phyloP scores from a whole-genome alignment of 2,888 invertebrate species.

The Thyatira batis region DNA sequence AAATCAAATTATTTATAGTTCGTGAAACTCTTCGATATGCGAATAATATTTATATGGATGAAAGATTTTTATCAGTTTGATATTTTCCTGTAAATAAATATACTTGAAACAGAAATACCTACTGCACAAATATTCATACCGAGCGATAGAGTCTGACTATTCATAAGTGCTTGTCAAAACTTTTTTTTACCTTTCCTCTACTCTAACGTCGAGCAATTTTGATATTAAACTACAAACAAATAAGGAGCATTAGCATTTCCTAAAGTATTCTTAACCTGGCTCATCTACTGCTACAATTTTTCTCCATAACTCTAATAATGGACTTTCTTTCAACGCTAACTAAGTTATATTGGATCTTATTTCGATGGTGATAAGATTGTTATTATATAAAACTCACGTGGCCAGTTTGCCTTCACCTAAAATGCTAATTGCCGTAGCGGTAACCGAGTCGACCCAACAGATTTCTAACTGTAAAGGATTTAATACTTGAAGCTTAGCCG shows the following conservation, averaged over 20 bases:
- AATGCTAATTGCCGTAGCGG: slow-evolving; percentile 62
- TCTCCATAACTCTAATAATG: slow-evolving; percentile 2
- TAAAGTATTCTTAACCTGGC: not conserved
- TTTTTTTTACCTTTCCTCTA: too few species aligned
- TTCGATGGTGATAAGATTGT: slow-evolving; percentile 5
- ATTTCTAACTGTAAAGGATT: slow-evolving; percentile 66
- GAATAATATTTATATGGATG: too few species aligned
- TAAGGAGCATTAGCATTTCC: not conserved
- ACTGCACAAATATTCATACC: too few species aligned
- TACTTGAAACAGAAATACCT: too few species aligned
- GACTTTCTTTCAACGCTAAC: slow-evolving; percentile 9
- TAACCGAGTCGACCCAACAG: slow-evolving; percentile 34
- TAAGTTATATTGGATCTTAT: slow-evolving; percentile 12
- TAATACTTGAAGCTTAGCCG: slow-evolving; percentile 17
- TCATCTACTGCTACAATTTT: not conserved
- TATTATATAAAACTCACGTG: slow-evolving; percentile 20
- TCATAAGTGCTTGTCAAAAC: too few species aligned
- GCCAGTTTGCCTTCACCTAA: slow-evolving; percentile 74
- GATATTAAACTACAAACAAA: too few species aligned
- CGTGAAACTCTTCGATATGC: too few species aligned
- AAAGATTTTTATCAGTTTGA: too few species aligned
- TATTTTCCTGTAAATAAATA: too few species aligned
- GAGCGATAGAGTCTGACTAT: too few species aligned
- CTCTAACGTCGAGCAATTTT: too few species aligned
- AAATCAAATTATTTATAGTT: too few species aligned